Evolutionary conservation across 2,113 vertebrate genomes (phyloP).

Genomic region (Amblyornis subalaris): DNA sequence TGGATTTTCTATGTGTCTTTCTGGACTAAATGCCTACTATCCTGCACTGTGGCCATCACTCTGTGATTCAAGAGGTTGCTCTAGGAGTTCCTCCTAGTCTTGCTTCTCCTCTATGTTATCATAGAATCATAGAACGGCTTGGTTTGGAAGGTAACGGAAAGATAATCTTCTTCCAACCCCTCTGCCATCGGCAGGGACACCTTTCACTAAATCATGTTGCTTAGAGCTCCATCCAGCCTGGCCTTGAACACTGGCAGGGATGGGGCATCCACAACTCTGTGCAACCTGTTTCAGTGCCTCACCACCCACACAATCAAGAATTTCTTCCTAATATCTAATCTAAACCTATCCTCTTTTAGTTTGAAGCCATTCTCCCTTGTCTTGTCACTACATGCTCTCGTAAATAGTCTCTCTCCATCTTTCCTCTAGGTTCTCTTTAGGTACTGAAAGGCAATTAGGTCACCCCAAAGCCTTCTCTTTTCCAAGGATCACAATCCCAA

Average conservation of each 20-base stretch:
- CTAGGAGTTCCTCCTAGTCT: background rate
- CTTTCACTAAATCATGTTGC: background rate
- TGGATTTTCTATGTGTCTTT: background rate
- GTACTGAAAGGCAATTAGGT: background rate
- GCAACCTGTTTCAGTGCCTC: background rate
- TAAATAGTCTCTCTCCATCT: background rate
- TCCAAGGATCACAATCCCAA: background rate
- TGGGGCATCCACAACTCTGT: background rate
- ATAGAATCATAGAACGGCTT: background rate
- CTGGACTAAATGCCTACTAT: background rate
- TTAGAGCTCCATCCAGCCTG: background rate
- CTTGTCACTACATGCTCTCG: too few relatives aligned
- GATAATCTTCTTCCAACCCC: background rate
- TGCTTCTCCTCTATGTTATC: background rate
- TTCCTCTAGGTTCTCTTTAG: background rate
- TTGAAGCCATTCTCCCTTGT: background rate
- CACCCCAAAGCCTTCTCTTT: background rate
- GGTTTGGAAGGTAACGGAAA: background rate
- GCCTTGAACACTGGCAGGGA: too few relatives aligned
- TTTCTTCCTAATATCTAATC: background rate
- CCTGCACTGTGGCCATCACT: fast-evolving
- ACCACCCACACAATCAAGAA: background rate
- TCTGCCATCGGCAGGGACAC: background rate
- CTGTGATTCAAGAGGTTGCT: background rate
- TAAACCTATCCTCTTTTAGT: background rate